Evolutionary conservation across 1,140 invertebrate genomes (phyloP), one percentile per base, ranked within the genome.

Genomic region (Teleopsis dalmanni): DNA sequence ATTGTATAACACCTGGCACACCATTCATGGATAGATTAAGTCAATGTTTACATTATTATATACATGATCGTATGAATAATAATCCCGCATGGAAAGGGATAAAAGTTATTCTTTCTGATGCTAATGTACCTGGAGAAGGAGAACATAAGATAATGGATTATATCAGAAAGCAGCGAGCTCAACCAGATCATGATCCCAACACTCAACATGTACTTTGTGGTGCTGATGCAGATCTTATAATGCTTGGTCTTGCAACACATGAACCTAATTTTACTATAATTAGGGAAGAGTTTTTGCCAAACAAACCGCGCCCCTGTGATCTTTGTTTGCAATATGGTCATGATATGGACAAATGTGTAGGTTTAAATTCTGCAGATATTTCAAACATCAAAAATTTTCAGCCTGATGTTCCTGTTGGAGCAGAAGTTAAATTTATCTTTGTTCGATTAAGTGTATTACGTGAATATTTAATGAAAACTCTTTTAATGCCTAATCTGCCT

Each of bases 121-220:
- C 97, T 2, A 99, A 96, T 79, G 93, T 95, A 8, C 95, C 95
- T 11, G 95, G 95, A 16, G 95, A 99, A 76, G 95, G 95, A 18
- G 95, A 99, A 74, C 95, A 99, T 65, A 99, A 98, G 75, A 98
- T 99, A 57, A 98, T 98, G 95, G 95, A 99, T 74, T 99, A 84
- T 71, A 96, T 99, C 55, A 78, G 96, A n/a, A 84, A 82, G 60
- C 95, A 98, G 74, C 82, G 94, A 82, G 90, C 87, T 18, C 90
- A 95, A 72, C 91, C 92, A 1, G 84, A 93, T 73, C 94, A 99
- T 74, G 91, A 99, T 73, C 92, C 96, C 0, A 98, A 99, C 69
- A 98, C 95, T 0, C 86, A 91, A 52, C 97, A 99, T 73, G 94
- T 94, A 55, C 72, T 99, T 1, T 99, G 95, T 76, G 97, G 97